phyloP scores from a whole-genome alignment of 2,113 vertebrate species.

The Onychostruthus taczanowskii region DNA sequence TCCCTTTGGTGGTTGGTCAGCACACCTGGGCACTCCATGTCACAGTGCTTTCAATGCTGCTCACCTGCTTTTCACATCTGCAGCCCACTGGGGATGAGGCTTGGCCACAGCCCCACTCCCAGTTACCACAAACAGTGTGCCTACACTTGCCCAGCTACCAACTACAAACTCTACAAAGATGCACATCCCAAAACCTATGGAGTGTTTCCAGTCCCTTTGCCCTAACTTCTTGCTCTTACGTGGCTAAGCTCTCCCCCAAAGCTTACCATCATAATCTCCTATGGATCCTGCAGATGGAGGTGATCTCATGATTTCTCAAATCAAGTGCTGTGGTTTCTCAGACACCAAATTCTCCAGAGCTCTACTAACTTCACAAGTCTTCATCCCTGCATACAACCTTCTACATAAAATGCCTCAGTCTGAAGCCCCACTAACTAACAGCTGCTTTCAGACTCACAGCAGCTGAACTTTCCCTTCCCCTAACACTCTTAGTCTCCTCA shows the following conservation, averaged over 20 bases:
- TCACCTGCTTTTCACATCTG: neutral
- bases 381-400: neutral
- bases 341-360: neutral
- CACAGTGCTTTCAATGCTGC: accelerated
- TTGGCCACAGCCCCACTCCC: neutral
- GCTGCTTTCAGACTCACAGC: neutral
- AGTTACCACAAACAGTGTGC: neutral
- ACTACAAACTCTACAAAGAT: neutral
- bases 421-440: neutral
- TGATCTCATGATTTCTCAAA: neutral
- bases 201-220: neutral
- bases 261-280: neutral
- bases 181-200: neutral
- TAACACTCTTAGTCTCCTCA: neutral
- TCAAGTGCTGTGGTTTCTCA: neutral
- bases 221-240: neutral
- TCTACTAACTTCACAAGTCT: neutral
- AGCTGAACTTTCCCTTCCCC: neutral
- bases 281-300: neutral
- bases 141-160: neutral
- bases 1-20: neutral
- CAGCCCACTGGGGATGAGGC: neutral
- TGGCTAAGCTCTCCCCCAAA: neutral
- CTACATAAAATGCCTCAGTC: neutral
- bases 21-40: neutral